Evolutionary conservation across 2,888 invertebrate genomes (phyloP).

Genomic region (Globia sparganii): DNA sequence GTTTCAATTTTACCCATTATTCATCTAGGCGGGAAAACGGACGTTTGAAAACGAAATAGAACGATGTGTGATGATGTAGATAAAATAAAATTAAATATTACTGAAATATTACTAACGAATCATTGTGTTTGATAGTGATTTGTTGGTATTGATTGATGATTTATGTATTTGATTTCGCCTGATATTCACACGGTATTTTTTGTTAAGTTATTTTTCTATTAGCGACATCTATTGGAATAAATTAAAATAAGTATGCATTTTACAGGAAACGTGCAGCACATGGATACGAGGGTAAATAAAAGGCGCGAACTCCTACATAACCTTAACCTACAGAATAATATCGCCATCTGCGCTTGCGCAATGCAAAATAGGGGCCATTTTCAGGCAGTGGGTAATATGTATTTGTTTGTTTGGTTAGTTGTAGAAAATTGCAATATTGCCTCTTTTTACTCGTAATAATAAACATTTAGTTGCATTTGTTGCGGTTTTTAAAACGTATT

Average conservation of each 20-base stretch:
- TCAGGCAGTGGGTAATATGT: constrained; percentile 32
- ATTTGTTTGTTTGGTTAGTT: constrained; percentile 17
- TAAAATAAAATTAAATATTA: background rate
- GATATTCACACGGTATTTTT: background rate
- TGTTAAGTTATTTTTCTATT: background rate
- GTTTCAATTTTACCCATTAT: background rate
- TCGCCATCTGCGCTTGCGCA: constrained; percentile 30
- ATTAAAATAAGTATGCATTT: background rate
- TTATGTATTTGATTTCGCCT: background rate
- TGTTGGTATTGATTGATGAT: background rate
- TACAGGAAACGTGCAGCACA: background rate
- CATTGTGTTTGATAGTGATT: background rate
- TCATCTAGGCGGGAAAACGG: background rate
- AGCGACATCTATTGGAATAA: background rate
- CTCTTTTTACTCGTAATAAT: background rate
- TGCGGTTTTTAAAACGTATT: background rate
- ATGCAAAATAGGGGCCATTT: constrained; percentile 29
- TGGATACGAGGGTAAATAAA: constrained; percentile 36
- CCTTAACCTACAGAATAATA: constrained; percentile 47
- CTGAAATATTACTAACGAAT: background rate
- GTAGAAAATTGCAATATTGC: constrained; percentile 9
- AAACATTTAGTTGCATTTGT: background rate
- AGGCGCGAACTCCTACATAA: constrained; percentile 26
- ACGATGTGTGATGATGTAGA: too few species aligned
- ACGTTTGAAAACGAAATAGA: background rate